Base-by-base conservation (phyloP, 2,113 vertebrate genomes). In the Tachycineta bicolor region DNA sequence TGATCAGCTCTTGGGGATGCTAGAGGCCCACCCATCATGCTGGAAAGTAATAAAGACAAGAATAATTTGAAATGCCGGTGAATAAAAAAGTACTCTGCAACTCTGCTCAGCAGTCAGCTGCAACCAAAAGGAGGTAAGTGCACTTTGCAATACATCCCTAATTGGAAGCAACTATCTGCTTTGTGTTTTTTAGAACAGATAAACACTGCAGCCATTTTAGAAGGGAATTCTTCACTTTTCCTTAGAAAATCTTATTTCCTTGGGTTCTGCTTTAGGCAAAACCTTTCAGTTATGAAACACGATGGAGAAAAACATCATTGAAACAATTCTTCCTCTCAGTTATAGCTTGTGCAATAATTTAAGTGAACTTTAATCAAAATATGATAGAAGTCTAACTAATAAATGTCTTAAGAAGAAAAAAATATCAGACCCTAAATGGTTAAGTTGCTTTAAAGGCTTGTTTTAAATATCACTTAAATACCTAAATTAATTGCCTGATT, bases 391-490 rank as follows among this genome's bases (percentile, higher is more conserved):
- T 77, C n/a, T 69, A 83, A 59, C 9, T 33, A 91, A 75, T 43
- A 80, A 79, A 62, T 17, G 17, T 67, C 15, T 67, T 58, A 39
- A 73, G 55, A 84, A 82, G 59, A 18, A 64, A 87, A 87, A 84
- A 50, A 26, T 2, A 64, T 22, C 68, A 50, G 16, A 70, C 17
- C 10, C 14, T 33, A 76, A 91, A 60, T 41, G 18, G 18, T 9
- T 44, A 67, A 58, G 14, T 33, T 80, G 55, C 21, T 90, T 80
- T 49, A 93, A 93, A 85, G 41, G 8, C 10, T 41, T 77, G 28
- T 31, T 88, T 94, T 63, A 92, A 88, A 92, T 28, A 11, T 88
- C 17, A 64, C 85, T 88, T 70, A 55, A 92, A 86, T 75, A 70
- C 8, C 24, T 70, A 47, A 80, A 86, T 55, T 87, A 81, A 73